Percentiles rank a stretch among this genome's conserved stretches.
These are phyloP conservation scores for Danaus chrysippus DNA, from an alignment of 2,888 invertebrate species.

Conservation along the genomic window DNA sequence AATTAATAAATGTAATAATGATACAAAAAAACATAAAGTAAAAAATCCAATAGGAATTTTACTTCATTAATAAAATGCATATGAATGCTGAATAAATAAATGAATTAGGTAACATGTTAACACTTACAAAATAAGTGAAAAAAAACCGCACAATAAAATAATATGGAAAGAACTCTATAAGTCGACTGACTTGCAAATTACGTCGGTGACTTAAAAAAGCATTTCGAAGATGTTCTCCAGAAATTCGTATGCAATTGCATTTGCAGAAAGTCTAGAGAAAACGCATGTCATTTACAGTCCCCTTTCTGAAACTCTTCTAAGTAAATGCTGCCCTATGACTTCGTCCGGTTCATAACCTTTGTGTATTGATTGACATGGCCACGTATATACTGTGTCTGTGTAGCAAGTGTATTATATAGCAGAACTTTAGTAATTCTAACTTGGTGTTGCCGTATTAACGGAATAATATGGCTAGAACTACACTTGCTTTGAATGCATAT, in stretches of 20 bases:
- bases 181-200: slow-evolving; percentile 30
- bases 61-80: no score
- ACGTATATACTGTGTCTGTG: slow-evolving; percentile 8
- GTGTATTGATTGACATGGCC: slow-evolving; percentile 22
- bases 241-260: slow-evolving; percentile 54
- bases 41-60: no score
- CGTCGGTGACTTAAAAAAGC: slow-evolving; percentile 28
- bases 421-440: slow-evolving; percentile 22
- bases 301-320: slow-evolving; percentile 57
- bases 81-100: no score
- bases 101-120: no score
- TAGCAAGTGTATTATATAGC: slow-evolving; percentile 23
- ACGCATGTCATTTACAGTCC: slow-evolving; percentile 63
- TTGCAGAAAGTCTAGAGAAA: slow-evolving; percentile 44
- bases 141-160: slow-evolving; percentile 16
- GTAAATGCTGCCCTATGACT: slow-evolving; percentile 71
- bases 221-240: slow-evolving; percentile 30
- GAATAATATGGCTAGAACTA: slow-evolving; percentile 1
- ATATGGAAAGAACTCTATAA: slow-evolving; percentile 17
- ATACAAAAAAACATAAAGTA: no score
- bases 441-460: slow-evolving; percentile 15
- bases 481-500: neutral
- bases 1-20: no score
- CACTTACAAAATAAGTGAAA: neutral
- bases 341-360: slow-evolving; percentile 35